Base-by-base conservation (phyloP, 2,113 vertebrate species). In the Poicephalus gulielmi region DNA sequence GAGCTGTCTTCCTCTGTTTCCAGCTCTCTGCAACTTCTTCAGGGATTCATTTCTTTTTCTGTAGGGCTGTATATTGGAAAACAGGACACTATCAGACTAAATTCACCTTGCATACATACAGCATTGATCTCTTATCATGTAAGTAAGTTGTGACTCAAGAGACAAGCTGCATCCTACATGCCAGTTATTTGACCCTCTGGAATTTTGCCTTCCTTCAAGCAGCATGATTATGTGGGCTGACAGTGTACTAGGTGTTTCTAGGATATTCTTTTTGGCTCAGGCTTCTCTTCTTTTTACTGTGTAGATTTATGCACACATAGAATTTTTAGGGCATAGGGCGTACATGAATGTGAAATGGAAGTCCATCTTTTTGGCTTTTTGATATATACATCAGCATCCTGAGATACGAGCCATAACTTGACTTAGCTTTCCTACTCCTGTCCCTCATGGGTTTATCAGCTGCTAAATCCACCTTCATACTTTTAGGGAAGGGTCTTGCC, bases 401-500 rank as follows among this genome's bases (percentile, higher is more conserved):
- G 67, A 86, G 28, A 35, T 5, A 6, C 0, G 2, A 55, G 6
- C 18, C 1, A 4, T 49, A 25, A 27, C 33, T 86, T 2, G 2
- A 25, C 10, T 7, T 37, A 7, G 27, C 69, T 83, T 52, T 63
- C 31, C 37, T 47, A 2, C 13, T 84, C 14, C 14, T 13, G 18
- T 62, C 55, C 25, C 23, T 64, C 22, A 2, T 7, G 25, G 33
- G 33, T 22, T 59, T 59, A 28, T 41, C 64, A 74, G 14, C 70
- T 68, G 11, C n/a, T 31, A 41, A 37, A 10, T 77, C 50, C 3
- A 1, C 0, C 3, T 17, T 66, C 24, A 10, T 0, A 1, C 41
- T 24, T 83, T 31, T 22, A 49, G n/a, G 59, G 62, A 64, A 70
- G 59, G 13, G 31, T 44, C 27, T 67, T 59, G 33, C 33, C 5